Evolutionary conservation across 37 sponge, comb jelly and placozoan genomes (phyloP).

Genomic region (Cladorhizidae sp.): DNA sequence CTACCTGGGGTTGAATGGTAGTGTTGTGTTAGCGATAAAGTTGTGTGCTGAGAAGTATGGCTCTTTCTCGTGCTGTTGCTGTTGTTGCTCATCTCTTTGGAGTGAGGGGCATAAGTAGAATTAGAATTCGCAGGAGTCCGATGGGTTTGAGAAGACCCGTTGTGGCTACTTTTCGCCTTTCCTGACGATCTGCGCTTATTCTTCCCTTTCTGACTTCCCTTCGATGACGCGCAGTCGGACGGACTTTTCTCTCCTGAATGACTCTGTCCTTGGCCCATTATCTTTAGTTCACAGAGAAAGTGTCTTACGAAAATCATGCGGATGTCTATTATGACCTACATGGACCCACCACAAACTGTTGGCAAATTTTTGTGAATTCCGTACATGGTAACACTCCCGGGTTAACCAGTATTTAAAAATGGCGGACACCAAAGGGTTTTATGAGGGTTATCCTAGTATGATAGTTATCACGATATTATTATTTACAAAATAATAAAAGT

Average conservation of each 20-base stretch:
- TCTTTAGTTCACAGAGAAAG: too few species aligned
- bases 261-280: slow-evolving; percentile 4
- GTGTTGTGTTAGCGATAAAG: neutral
- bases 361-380: too few species aligned
- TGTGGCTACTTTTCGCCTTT: neutral
- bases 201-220: neutral
- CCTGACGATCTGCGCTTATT: neutral
- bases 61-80: neutral
- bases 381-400: too few species aligned
- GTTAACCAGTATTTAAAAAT: too few species aligned
- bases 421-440: too few species aligned
- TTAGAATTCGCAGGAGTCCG: neutral
- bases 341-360: too few species aligned
- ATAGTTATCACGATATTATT: too few species aligned
- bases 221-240: neutral
- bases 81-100: neutral
- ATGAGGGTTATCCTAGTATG: too few species aligned
- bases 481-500: too few species aligned
- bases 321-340: too few species aligned
- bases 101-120: neutral
- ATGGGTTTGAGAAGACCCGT: neutral
- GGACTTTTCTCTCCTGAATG: neutral
- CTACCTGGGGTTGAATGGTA: neutral
- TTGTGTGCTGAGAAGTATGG: neutral
- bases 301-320: too few species aligned